Percentiles rank a stretch among this genome's conserved stretches.
Conservation (phyloP, 1,140 invertebrate species). For the Tenebrio molitor region DNA sequence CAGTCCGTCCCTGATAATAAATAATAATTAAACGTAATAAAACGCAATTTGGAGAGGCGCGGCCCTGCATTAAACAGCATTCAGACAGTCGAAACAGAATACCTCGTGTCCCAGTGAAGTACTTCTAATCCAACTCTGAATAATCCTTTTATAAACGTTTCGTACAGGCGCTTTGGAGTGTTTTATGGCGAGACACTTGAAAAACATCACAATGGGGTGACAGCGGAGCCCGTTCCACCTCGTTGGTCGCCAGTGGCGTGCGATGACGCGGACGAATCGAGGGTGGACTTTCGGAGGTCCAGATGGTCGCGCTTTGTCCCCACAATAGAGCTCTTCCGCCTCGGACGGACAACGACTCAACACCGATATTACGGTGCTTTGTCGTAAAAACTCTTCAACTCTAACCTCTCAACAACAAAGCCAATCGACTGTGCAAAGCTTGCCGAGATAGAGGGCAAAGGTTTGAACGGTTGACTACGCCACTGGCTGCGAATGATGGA, state of each 20-base stretch:
- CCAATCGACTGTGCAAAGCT: no score
- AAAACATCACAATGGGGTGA: no score
- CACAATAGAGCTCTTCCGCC: background rate
- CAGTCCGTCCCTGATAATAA: conserved; percentile 15
- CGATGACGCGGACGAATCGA: background rate
- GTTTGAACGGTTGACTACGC: no score
- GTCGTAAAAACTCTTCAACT: conserved; percentile 12
- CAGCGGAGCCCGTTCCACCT: no score
- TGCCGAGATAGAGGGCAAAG: no score
- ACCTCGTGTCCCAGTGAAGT: background rate
- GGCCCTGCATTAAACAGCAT: background rate
- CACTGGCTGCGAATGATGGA: no score
- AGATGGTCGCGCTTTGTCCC: conserved; percentile 10
- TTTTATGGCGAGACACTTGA: background rate
- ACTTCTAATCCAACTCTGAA: background rate
- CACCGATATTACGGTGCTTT: conserved; percentile 19
- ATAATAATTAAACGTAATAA: conserved; percentile 18
- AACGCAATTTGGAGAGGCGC: background rate
- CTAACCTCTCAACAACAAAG: conserved; percentile 7
- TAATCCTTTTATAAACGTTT: conserved; percentile 1
- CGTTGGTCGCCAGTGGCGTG: background rate
- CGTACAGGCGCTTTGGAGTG: background rate
- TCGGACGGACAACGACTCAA: background rate
- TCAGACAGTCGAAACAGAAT: background rate
- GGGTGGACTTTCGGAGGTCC: background rate